phyloP scores from a whole-genome alignment of 1,140 invertebrate genomes.

The Nasonia longicornis region DNA sequence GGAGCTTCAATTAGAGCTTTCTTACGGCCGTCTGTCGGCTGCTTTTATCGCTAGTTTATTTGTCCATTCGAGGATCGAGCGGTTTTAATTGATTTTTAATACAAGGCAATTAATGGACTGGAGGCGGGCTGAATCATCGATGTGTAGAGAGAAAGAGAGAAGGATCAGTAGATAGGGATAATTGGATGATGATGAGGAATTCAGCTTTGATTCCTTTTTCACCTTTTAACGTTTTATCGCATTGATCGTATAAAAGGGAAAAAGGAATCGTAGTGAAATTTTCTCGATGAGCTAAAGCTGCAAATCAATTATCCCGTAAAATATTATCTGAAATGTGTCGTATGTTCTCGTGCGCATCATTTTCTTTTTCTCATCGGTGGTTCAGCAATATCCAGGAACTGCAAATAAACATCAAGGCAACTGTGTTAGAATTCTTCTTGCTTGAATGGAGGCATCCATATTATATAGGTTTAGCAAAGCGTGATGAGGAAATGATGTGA shows the following conservation, averaged over 20 bases:
- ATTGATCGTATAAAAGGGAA: background rate
- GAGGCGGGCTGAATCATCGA: background rate
- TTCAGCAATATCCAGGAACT: no score
- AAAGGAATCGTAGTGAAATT: background rate
- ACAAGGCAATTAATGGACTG: background rate
- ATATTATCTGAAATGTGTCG: no score
- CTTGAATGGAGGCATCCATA: no score
- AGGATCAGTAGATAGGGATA: background rate
- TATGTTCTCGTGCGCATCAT: no score
- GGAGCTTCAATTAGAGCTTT: conserved; percentile 41
- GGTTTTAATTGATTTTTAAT: conserved; percentile 33
- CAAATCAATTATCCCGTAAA: background rate
- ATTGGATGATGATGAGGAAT: background rate
- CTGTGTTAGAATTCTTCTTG: no score
- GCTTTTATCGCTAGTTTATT: conserved; percentile 14
- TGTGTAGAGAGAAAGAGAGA: background rate
- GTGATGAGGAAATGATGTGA: no score
- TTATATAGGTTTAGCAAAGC: no score
- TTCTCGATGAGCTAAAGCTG: background rate
- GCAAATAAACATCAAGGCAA: no score
- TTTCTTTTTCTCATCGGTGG: no score
- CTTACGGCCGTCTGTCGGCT: background rate
- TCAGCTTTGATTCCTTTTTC: background rate
- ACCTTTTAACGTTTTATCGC: background rate
- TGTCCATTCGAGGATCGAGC: background rate